Conservation (phyloP, 37 sponge, comb jelly and placozoan genomes). For the Corticium candelabrum region DNA sequence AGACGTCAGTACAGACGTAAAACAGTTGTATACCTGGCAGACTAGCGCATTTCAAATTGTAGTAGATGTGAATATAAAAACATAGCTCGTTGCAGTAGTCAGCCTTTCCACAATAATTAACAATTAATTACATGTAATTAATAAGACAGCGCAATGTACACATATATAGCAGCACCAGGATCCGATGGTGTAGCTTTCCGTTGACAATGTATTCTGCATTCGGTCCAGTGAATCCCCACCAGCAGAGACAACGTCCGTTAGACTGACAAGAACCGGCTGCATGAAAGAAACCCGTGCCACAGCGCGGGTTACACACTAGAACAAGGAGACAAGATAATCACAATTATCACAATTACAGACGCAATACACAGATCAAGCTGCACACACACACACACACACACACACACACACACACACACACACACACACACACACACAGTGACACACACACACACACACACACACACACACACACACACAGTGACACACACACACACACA, state of each 20-base stretch:
- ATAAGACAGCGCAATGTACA: too few relatives aligned
- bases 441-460: conserved; percentile 1
- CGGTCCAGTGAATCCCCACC: not conserved
- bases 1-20: too few relatives aligned
- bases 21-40: not conserved
- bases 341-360: not conserved
- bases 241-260: not conserved
- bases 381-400: conserved; percentile 5
- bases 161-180: not conserved
- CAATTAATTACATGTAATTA: too few relatives aligned
- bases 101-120: too few relatives aligned
- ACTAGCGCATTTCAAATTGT: not conserved
- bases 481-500: not conserved
- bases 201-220: not conserved
- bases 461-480: conserved; percentile 5
- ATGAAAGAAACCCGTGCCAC: not conserved
- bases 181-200: not conserved
- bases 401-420: conserved; percentile 5
- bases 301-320: not conserved
- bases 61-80: not conserved
- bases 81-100: not conserved
- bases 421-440: not conserved
- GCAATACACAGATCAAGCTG: not conserved
- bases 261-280: not conserved
- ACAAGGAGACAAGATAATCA: not conserved